Base-by-base conservation (phyloP, 2,888 invertebrate genomes). In the Venusia cambrica region DNA sequence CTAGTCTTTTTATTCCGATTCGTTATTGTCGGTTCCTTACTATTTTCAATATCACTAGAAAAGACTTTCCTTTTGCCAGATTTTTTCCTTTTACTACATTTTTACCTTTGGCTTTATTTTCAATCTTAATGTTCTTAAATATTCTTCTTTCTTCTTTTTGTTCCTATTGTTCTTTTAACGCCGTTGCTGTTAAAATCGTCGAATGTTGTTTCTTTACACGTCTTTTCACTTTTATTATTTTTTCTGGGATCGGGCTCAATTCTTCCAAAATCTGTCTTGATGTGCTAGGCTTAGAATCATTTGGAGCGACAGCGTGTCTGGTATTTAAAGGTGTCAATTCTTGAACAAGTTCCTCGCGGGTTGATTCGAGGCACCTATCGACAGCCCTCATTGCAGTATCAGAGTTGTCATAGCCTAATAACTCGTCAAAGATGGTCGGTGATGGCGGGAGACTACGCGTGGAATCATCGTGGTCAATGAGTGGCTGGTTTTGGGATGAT, bases 201-300 rank as follows among this genome's bases (percentile, higher is more conserved):
- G 20, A 19, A 20, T 26, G 26, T 9, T 26, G 26, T 20, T 29
- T 29, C 13, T 29, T 29, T 14, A 5, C 5, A 5, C 13, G 20
- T 5, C 20, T 19, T 29, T 20, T 29, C 14, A 20, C 20, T 29
- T 29, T 29, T 2, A 29, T 29, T 20, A 20, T 8, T 29, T 29
- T 29, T 5, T 29, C 8, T 19, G 29, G 19, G 1, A 29, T 29
- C 5, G 19, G 19, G 8, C 19, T 29, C n/a, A 20, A 29, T 20
- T 29, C 29, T 20, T 19, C 20, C 14, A 29, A 29, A 20, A 29
- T 29, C 6, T 8, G 5, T 29, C 14, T 29, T 13, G 29, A 20
- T 26, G 15, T n/a, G 26, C 16, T 16, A 5, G 16, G 15, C 16
- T 26, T 6, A 4, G 26, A 8, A 2, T 16, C 3, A 20, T 20